Evolutionary conservation across 30 jellyfish, hydroid and myxozoan species (phyloP).

Genomic region (Aurelia sp.): DNA sequence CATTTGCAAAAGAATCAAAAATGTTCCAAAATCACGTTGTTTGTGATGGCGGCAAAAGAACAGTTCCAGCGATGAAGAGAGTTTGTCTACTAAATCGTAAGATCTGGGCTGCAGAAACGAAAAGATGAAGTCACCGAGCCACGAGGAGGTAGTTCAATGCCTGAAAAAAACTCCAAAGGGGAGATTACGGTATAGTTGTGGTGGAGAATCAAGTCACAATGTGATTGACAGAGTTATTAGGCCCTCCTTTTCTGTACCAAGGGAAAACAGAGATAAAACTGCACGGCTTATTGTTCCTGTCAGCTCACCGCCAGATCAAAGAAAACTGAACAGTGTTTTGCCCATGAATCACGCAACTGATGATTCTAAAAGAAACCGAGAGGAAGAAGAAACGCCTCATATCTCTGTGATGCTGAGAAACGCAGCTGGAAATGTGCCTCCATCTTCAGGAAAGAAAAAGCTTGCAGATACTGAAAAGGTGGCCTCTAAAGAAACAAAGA

Average conservation of each 20-base stretch:
- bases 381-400: neutral
- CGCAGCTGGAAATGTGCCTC: neutral
- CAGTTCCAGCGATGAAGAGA: no score
- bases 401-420: neutral
- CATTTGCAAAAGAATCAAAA: no score
- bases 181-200: constrained; percentile 27
- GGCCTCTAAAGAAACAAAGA: neutral
- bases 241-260: neutral
- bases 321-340: neutral
- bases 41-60: no score
- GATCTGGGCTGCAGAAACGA: no score
- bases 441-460: neutral
- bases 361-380: neutral
- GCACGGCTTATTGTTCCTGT: constrained; percentile 22
- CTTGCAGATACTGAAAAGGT: neutral
- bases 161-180: constrained; percentile 66
- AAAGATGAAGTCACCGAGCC: constrained; percentile 27
- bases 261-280: neutral
- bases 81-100: no score
- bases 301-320: constrained; percentile 46
- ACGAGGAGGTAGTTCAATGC: constrained; percentile 43
- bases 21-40: no score
- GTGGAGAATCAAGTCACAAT: neutral
- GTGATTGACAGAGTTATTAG: neutral
- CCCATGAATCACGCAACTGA: neutral